phyloP scores from a whole-genome alignment of 2,113 vertebrate genomes.

The Chionomys nivalis region DNA sequence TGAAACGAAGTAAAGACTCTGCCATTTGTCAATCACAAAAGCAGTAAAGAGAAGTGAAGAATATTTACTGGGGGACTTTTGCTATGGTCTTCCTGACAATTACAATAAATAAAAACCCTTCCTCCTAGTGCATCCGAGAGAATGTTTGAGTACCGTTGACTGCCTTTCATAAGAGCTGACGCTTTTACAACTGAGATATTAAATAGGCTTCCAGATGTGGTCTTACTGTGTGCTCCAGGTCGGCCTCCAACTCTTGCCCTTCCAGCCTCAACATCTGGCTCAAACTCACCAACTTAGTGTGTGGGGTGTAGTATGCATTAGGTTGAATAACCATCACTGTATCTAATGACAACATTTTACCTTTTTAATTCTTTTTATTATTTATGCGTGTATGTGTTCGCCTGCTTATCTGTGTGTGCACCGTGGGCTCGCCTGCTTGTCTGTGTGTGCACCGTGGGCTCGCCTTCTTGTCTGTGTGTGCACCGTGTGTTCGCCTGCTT shows the following conservation, averaged over 20 bases:
- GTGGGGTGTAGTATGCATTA: background rate
- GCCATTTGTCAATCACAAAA: constrained; percentile 33
- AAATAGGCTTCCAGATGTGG: background rate
- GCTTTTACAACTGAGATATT: background rate
- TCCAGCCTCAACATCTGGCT: background rate
- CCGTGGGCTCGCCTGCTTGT: background rate
- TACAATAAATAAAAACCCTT: background rate
- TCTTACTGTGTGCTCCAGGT: background rate
- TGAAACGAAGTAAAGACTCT: background rate
- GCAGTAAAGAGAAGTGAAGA: background rate
- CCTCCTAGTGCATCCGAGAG: background rate
- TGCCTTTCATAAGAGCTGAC: background rate
- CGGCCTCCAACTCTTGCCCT: background rate
- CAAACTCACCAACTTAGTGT: background rate
- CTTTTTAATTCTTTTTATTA: no score
- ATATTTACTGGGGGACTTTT: background rate
- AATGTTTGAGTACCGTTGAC: background rate
- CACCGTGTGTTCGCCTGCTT: background rate
- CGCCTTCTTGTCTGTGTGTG: background rate
- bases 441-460: background rate
- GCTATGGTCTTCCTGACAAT: background rate
- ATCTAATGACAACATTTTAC: no score
- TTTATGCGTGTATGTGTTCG: background rate
- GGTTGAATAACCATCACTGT: background rate
- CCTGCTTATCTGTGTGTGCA: background rate